Evolutionary conservation across 2,113 vertebrate species (phyloP), one percentile per base, ranked within the genome.

Genomic region (Phalacrocorax aristotelis): DNA sequence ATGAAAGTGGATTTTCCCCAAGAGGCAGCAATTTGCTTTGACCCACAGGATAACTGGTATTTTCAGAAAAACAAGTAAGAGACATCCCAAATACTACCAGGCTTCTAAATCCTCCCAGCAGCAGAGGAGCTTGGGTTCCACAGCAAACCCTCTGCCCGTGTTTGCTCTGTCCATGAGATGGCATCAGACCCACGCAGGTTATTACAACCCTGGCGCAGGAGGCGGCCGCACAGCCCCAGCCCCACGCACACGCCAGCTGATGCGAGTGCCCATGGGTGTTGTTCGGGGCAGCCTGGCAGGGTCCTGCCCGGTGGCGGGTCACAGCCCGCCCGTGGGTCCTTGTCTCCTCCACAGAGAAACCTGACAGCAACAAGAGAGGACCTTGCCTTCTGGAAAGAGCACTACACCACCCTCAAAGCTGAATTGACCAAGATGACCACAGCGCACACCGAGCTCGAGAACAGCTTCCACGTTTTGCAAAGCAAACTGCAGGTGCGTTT

Each of bases 401-500:
- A 98, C 69, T 98, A 98, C 4, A 91, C 98, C 74, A 95, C 98
- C 1, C 96, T 99, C 85, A 98, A 97, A 95, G 96, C 97, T 3
- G 98, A 97, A 10, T 93, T 97, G 90, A 97, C 21, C 76, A 87
- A 97, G 11, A 95, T 98, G 66, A 97, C 58, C 94, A 78, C 95
- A 6, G 98, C 95, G 5, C 98, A 99, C 52, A 85, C 79, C 13
- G 96, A 98, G 95, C 97, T 98, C 10, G 89, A 91, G 29, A 98
- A 97, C 69, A 98, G 98, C 85, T 97, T 99, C 81, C 98, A 98
- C 3, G 44, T 97, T 58, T 64, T 99, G 48, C 98, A 99, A n/a
- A 97, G 97, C 20, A 95, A 99, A 70, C 96, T 99, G 51, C 98
- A 99, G 99, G 99, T 99, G 97, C 0, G 5, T 8, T 4, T 2